phyloP scores from a whole-genome alignment of 2,888 invertebrate genomes.

The Boloria euphrosyne region DNA sequence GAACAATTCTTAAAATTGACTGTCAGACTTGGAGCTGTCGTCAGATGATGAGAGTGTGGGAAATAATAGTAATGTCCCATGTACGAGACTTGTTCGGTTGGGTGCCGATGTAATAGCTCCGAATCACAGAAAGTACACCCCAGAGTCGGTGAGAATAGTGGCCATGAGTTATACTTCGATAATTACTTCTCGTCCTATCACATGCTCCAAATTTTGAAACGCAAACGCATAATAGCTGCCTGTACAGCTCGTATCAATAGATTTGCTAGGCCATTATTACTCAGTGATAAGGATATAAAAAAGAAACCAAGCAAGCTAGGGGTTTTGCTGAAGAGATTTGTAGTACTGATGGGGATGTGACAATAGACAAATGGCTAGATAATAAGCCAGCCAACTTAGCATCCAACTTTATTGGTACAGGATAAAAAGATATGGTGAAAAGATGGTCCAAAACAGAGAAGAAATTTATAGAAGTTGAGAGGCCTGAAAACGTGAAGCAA shows the following conservation, averaged over 20 bases:
- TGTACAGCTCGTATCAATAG: no score
- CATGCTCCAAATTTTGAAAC: conserved; percentile 1
- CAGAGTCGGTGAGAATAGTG: no score
- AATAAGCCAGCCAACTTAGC: conserved; percentile 41
- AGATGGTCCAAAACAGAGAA: conserved; percentile 34
- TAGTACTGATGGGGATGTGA: conserved; percentile 36
- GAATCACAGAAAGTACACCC: no score
- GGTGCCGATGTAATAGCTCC: no score
- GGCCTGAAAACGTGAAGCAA: conserved; percentile 46
- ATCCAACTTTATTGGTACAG: conserved; percentile 34
- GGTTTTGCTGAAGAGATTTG: conserved; percentile 34
- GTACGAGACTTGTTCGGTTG: no score
- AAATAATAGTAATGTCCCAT: no score
- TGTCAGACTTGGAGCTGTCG: no score
- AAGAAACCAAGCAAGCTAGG: neutral
- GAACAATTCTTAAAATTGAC: no score
- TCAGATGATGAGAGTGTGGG: no score
- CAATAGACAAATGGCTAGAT: conserved; percentile 44
- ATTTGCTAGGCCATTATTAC: neutral
- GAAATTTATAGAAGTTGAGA: conserved; percentile 40
- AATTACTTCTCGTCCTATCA: no score
- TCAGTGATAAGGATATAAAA: neutral
- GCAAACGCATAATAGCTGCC: neutral
- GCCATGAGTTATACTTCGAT: no score
- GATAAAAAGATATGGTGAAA: conserved; percentile 32